phyloP scores from a whole-genome alignment of 1,140 invertebrate genomes.

The Dendroctonus ponderosae region DNA sequence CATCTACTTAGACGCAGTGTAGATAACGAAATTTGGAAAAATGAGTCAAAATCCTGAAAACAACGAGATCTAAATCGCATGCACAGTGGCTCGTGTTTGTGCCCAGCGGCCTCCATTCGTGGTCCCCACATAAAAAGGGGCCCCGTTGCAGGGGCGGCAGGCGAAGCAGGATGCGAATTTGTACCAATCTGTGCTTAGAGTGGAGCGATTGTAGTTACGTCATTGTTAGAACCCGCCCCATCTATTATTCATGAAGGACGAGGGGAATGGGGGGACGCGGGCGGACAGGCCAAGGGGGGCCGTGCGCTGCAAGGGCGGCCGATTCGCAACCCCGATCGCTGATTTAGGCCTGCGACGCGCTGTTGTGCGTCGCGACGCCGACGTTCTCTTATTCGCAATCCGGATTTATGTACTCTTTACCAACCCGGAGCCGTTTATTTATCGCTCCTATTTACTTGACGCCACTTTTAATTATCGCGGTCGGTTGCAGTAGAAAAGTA shows the following conservation, averaged over 20 bases:
- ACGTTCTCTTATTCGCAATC: neutral
- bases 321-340: slow-evolving; percentile 21
- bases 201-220: slow-evolving; percentile 52
- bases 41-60: too few relatives aligned
- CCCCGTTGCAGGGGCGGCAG: neutral
- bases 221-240: slow-evolving; percentile 54
- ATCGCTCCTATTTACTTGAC: neutral
- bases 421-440: neutral
- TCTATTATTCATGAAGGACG: slow-evolving; percentile 51
- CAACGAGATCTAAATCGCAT: too few relatives aligned
- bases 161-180: slow-evolving; percentile 39
- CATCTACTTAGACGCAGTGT: too few relatives aligned
- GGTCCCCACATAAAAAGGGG: too few relatives aligned
- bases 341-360: slow-evolving; percentile 4
- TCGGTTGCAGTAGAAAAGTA: neutral
- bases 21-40: too few relatives aligned
- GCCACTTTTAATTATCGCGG: neutral
- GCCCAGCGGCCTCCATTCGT: too few relatives aligned
- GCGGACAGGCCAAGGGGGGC: slow-evolving; percentile 19
- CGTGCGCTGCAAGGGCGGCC: slow-evolving; percentile 20
- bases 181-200: slow-evolving; percentile 52
- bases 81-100: too few relatives aligned
- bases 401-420: neutral
- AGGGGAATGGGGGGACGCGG: slow-evolving; percentile 17
- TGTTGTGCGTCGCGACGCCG: slow-evolving; percentile 1